Conservation (phyloP, 2,888 invertebrate genomes). For the Ditylenchus weischeri region DNA sequence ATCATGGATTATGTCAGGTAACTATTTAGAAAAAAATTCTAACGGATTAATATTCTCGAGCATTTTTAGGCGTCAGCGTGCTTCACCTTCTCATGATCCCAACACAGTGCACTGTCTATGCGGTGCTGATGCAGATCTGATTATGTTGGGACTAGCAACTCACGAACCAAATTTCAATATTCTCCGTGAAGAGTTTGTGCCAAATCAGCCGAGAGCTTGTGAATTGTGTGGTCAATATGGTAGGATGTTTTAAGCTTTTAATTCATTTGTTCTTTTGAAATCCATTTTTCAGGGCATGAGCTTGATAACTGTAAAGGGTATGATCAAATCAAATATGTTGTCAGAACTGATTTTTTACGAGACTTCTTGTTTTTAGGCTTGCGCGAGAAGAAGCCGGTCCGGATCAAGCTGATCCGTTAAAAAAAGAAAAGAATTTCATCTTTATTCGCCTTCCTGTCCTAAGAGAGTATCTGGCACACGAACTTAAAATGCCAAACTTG, state of each 20-base stretch:
- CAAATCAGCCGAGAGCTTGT: slow-evolving; percentile 90
- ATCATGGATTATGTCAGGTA: slow-evolving; percentile 89
- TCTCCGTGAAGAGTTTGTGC: slow-evolving; percentile 92
- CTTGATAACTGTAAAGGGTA: slow-evolving; percentile 55
- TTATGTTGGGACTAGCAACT: slow-evolving; percentile 92
- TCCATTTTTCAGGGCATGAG: slow-evolving; percentile 60
- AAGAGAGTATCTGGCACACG: slow-evolving; percentile 85
- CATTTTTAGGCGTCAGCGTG: slow-evolving; percentile 75
- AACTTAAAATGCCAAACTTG: slow-evolving; percentile 82
- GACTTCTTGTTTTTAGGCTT: slow-evolving; percentile 29
- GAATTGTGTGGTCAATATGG: slow-evolving; percentile 78
- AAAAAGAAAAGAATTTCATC: slow-evolving; percentile 57
- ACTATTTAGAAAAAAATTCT: too few relatives aligned
- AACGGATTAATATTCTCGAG: too few relatives aligned
- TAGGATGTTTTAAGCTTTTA: too few relatives aligned
- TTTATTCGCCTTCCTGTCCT: slow-evolving; percentile 83
- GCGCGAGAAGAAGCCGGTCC: slow-evolving; percentile 44
- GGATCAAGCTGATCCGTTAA: slow-evolving; percentile 46
- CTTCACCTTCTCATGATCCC: slow-evolving; percentile 80
- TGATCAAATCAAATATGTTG: neutral
- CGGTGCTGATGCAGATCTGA: slow-evolving; percentile 90
- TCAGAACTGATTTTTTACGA: too few relatives aligned
- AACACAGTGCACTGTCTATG: slow-evolving; percentile 94
- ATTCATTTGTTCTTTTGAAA: too few relatives aligned
- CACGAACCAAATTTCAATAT: slow-evolving; percentile 99